phyloP scores from a whole-genome alignment of 1,140 invertebrate species.

The Meloidogyne chitwoodi region DNA sequence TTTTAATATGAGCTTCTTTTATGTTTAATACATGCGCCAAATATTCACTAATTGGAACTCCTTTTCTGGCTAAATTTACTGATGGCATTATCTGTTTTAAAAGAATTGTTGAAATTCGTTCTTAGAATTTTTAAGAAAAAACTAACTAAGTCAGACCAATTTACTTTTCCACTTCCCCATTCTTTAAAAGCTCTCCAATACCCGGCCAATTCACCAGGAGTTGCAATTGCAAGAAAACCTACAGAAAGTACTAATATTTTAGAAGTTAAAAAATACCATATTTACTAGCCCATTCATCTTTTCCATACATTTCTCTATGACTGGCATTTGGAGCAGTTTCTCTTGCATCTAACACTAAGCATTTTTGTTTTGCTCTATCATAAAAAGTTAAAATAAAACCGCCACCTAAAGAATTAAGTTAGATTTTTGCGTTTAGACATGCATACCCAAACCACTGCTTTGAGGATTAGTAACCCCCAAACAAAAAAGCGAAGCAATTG shows the following conservation, averaged over 20 bases:
- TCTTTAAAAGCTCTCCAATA: constrained; percentile 77
- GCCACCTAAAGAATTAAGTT: constrained; percentile 70
- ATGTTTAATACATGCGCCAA: constrained; percentile 54
- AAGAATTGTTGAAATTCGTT: background rate
- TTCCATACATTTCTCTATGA: constrained; percentile 70
- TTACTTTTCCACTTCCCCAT: constrained; percentile 71
- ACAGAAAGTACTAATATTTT: constrained; percentile 10
- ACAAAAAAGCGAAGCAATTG: constrained; percentile 78
- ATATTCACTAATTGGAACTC: constrained; percentile 54
- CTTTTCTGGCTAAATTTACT: constrained; percentile 71
- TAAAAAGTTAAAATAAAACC: constrained; percentile 81
- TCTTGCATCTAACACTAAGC: constrained; percentile 69
- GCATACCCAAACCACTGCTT: constrained; percentile 64
- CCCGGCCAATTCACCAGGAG: constrained; percentile 84
- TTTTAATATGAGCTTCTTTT: constrained; percentile 54
- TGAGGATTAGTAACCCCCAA: constrained; percentile 78
- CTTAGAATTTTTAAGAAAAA: background rate
- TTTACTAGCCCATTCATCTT: constrained; percentile 63
- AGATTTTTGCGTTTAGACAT: background rate
- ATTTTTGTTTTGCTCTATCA: constrained; percentile 58
- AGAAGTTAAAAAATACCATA: constrained; percentile 37
- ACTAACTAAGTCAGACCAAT: constrained; percentile 75
- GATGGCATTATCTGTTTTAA: constrained; percentile 64
- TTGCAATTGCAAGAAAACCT: constrained; percentile 75
- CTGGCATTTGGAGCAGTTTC: constrained; percentile 74